Percentiles rank a stretch among this genome's conserved stretches.
These are phyloP conservation scores for Sogatella furcifera DNA, from an alignment of 1,140 invertebrate species.

Conservation along the genomic window DNA sequence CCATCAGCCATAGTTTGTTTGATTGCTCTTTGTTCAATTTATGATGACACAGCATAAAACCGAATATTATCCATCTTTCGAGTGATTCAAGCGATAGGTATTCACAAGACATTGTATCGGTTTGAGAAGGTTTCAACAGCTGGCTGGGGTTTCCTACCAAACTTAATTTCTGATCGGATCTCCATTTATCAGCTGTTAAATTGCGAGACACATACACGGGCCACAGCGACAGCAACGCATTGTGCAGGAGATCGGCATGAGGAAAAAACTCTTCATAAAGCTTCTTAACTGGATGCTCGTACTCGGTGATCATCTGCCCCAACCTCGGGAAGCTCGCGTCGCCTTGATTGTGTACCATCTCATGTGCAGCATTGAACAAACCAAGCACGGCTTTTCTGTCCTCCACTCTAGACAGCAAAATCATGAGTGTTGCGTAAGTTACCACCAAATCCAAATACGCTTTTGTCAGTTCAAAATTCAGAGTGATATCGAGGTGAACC, in stretches of 20 bases:
- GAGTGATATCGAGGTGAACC: constrained; percentile 83
- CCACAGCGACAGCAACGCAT: constrained; percentile 78
- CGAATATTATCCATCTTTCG: constrained; percentile 95
- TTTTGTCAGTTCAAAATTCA: constrained; percentile 95
- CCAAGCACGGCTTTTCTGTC: constrained; percentile 95
- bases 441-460: constrained; percentile 89
- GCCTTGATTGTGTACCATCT: constrained; percentile 84
- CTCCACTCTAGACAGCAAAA: constrained; percentile 90
- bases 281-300: constrained; percentile 92
- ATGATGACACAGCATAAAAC: constrained; percentile 82
- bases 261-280: constrained; percentile 94
- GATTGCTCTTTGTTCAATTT: constrained; percentile 66
- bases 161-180: constrained; percentile 86
- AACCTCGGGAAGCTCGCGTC: constrained; percentile 89
- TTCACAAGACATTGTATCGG: constrained; percentile 94
- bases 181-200: constrained; percentile 87
- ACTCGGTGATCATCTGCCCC: constrained; percentile 96
- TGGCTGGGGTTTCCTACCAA: constrained; percentile 84
- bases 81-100: constrained; percentile 90
- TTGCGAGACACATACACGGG: constrained; percentile 82
- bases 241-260: constrained; percentile 76
- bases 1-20: constrained; percentile 81
- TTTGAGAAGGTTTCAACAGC: constrained; percentile 85
- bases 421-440: constrained; percentile 93
- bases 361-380: constrained; percentile 94